A percentile compares a stretch with the other conserved stretches of the same genome.
Evolutionary conservation across 2,113 vertebrate species (phyloP).

Genomic region (Rhineura floridana): DNA sequence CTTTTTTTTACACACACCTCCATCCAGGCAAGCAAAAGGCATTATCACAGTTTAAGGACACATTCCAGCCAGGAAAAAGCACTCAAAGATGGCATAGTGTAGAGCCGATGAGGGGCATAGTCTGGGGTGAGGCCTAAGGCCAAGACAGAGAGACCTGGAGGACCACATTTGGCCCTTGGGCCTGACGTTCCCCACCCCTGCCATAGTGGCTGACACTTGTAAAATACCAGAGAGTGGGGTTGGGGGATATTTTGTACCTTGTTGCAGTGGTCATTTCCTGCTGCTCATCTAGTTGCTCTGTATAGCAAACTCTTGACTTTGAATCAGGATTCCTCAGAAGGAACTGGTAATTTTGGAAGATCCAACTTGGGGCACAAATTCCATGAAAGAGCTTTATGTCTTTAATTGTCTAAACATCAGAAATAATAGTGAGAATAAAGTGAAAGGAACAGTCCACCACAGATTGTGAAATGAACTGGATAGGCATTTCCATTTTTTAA

Average conservation of each 20-base stretch:
- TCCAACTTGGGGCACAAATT: constrained; percentile 72
- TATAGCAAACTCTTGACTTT: background rate
- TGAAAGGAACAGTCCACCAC: background rate
- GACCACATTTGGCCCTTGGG: too few species aligned
- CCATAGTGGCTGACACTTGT: background rate
- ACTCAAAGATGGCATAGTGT: too few species aligned
- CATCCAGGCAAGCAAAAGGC: too few species aligned
- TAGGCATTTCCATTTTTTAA: background rate
- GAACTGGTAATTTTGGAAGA: constrained; percentile 80
- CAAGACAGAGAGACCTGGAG: too few species aligned
- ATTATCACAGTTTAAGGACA: too few species aligned
- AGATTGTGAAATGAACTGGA: rapidly evolving
- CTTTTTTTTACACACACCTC: too few species aligned
- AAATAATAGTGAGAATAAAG: constrained; percentile 3
- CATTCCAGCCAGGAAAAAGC: too few species aligned
- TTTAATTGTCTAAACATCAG: constrained; percentile 68
- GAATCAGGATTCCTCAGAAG: constrained; percentile 79
- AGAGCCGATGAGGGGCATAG: too few species aligned
- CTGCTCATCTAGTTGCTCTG: constrained; percentile 68
- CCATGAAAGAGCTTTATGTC: constrained; percentile 83
- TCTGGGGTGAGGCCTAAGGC: too few species aligned
- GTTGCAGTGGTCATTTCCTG: constrained; percentile 33
- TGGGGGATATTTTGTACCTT: constrained; percentile 71
- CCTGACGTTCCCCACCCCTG: too few species aligned
- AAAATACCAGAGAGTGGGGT: background rate